These are phyloP conservation scores for Buceros bicornis DNA, from an alignment of 2,797 vertebrate species.

Conservation along the genomic window DNA sequence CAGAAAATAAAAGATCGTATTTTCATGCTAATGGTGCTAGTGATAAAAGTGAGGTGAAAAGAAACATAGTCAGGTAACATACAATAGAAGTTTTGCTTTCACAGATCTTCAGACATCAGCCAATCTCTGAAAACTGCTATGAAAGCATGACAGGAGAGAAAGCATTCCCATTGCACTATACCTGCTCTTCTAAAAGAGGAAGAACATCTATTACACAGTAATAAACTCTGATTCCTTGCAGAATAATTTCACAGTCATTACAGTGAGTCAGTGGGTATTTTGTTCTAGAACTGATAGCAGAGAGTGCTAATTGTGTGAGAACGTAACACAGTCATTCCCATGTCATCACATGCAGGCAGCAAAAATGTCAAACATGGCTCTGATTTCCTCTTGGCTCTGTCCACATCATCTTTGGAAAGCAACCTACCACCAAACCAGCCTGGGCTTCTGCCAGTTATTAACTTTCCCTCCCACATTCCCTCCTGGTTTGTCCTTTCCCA, in stretches of 20 bases:
- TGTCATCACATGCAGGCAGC: background rate
- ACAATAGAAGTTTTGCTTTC: background rate
- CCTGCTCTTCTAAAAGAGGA: background rate
- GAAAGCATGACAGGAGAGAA: background rate
- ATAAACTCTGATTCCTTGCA: background rate
- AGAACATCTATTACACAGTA: background rate
- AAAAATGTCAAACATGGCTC: background rate
- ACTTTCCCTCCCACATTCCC: background rate
- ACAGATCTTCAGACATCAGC: background rate
- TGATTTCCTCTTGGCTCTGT: background rate
- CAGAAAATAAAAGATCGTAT: background rate
- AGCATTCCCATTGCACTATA: background rate
- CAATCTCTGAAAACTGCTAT: background rate
- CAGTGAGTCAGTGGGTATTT: constrained; percentile 39
- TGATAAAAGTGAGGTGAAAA: background rate
- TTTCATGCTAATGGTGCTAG: background rate
- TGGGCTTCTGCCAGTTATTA: background rate
- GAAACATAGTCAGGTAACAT: background rate
- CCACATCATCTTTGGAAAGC: background rate
- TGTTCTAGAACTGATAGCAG: background rate
- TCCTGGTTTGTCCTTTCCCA: background rate
- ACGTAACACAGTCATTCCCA: constrained; percentile 3
- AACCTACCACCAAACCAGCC: background rate
- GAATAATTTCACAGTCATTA: background rate
- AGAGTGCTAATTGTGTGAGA: background rate